These are phyloP conservation scores for Centropristis striata DNA, from an alignment of 2,113 vertebrate species.

Conservation along the genomic window DNA sequence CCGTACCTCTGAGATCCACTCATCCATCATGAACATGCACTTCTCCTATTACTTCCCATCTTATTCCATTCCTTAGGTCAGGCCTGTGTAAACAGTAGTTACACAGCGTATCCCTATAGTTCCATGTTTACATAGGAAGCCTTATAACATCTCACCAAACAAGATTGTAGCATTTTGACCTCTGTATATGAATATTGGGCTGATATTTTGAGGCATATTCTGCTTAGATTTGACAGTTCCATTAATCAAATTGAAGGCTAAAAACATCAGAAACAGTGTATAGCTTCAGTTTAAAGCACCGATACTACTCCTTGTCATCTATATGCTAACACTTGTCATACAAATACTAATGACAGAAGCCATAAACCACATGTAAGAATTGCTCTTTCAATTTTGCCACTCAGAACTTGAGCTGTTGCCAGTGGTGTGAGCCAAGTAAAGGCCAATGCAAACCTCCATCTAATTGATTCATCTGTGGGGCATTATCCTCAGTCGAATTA, in stretches of 20 bases:
- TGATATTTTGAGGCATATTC: neutral
- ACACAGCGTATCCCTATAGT: neutral
- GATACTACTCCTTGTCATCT: neutral
- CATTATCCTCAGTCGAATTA: slow-evolving; percentile 30
- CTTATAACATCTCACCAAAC: neutral
- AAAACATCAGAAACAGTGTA: neutral
- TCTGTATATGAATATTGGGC: neutral
- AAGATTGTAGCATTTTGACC: neutral
- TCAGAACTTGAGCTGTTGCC: slow-evolving; percentile 16
- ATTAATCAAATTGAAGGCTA: neutral
- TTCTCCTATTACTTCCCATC: neutral
- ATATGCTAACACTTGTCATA: neutral
- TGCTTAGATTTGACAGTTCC: neutral
- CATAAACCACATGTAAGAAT: neutral
- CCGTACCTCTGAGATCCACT: too few species aligned
- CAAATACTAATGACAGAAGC: neutral
- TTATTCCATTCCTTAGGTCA: neutral
- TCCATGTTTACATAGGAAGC: neutral
- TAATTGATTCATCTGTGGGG: slow-evolving; percentile 45
- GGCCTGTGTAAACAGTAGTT: neutral
- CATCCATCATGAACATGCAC: neutral
- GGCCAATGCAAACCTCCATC: slow-evolving; percentile 20
- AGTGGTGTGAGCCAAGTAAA: slow-evolving; percentile 17
- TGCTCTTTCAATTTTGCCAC: slow-evolving; percentile 5
- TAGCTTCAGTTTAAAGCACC: neutral